phyloP scores from a whole-genome alignment of 2,888 invertebrate species.

The Lasioglossum zephyrum region DNA sequence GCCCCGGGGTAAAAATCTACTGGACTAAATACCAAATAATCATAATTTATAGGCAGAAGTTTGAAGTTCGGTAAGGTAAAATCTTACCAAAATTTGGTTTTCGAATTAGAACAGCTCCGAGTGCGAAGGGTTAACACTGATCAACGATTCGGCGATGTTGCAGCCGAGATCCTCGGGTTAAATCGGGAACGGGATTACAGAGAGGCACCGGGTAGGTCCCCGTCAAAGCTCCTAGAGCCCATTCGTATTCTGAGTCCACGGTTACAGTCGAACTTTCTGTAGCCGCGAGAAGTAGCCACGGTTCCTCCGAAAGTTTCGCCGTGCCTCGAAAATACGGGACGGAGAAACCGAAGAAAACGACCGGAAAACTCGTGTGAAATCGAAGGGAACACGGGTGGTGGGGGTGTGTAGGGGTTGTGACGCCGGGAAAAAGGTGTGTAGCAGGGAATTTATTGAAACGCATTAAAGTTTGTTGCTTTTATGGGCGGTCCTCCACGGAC shows the following conservation, averaged over 20 bases:
- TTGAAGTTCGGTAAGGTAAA: too few species aligned
- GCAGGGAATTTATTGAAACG: slow-evolving; percentile 75
- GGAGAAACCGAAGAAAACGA: slow-evolving; percentile 6
- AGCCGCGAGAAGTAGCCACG: slow-evolving; percentile 21
- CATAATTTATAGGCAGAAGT: too few species aligned
- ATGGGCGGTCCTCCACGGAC: slow-evolving; percentile 48
- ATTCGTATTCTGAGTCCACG: slow-evolving; percentile 37
- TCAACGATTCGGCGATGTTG: neutral
- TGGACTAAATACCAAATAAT: too few species aligned
- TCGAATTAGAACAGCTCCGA: too few species aligned
- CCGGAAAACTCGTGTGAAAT: slow-evolving; percentile 32
- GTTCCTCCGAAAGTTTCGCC: slow-evolving; percentile 14
- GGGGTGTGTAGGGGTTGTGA: neutral
- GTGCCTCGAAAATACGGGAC: slow-evolving; percentile 4
- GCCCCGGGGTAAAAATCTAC: too few species aligned
- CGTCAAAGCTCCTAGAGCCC: slow-evolving; percentile 64
- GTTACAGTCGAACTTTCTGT: slow-evolving; percentile 10
- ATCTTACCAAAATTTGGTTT: too few species aligned
- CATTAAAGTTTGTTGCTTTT: slow-evolving; percentile 75
- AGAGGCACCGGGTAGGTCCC: neutral
- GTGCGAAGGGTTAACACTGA: neutral
- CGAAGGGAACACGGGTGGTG: slow-evolving; percentile 16
- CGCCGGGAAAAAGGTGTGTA: slow-evolving; percentile 21
- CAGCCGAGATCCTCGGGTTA: neutral
- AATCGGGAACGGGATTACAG: neutral